Base-by-base conservation (phyloP, 2,113 vertebrate genomes). In the Ctenodactylus gundi region DNA sequence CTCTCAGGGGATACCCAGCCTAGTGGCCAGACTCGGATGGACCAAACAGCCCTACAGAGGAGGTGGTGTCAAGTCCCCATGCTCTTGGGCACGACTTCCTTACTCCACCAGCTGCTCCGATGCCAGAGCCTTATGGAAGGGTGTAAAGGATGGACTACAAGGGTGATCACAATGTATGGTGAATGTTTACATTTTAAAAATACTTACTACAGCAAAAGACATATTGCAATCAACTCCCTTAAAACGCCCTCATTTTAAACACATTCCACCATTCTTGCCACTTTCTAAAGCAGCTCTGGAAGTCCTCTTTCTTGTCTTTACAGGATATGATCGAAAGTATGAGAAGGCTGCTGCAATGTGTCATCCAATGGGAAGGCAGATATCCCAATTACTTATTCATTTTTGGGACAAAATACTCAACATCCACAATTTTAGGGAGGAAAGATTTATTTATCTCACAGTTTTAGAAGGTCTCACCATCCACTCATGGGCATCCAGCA, bases 1-100 rank as follows among this genome's bases (percentile, higher is more conserved):
- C 29, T 55, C 49, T 76, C n/a, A 27, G 2, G 6, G 4, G 31
- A 55, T 1, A 13, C 13, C 53, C 67, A 39, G 1, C 14, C 20
- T 10, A 27, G n/a, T 39, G n/a, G 20, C 31, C 12, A 7, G 14
- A 18, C 6, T 11, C 23, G 17, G 9, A 7, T 2, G 15, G 21
- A 29, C 31, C 80, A 41, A 7, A 8, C 0, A 25, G 27, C 55
- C 13, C 3, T 17, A n/a, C n/a, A 4, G 51, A 11, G 17, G 17
- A 4, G 1, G 21, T 18, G 14, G 41, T 1, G 7, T 18, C 18
- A 67, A 49, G 87, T 3, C 10, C 36, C 46, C 17, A 10, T 25
- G 20, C 31, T 23, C 58, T 4, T 1, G 31, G 27, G 1, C 1
- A 8, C 12, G 31, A 3, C 68, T 60, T 12, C 17, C 14, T 8